phyloP scores from a whole-genome alignment of 2,113 vertebrate genomes.

The Spea bombifrons region DNA sequence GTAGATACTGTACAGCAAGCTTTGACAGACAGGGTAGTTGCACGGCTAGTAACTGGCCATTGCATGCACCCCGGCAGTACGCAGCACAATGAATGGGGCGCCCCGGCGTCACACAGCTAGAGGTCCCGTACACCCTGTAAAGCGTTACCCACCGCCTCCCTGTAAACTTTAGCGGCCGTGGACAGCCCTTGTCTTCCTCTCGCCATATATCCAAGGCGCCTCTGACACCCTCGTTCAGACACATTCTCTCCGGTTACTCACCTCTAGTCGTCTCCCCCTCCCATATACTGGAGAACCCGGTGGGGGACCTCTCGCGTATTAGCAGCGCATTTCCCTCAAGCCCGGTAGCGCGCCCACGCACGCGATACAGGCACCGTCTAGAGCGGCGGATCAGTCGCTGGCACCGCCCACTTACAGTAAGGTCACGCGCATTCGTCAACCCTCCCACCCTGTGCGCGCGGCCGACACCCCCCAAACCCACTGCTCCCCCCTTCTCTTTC shows the following conservation, averaged over 20 bases:
- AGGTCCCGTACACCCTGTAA: background rate
- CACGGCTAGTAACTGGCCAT: too few relatives aligned
- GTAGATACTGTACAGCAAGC: too few relatives aligned
- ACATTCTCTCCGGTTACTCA: background rate
- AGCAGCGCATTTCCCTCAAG: background rate
- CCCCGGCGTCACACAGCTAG: background rate
- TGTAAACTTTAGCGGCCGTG: background rate
- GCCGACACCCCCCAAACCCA: too few relatives aligned
- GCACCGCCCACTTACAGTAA: too few relatives aligned
- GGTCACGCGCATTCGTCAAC: too few relatives aligned
- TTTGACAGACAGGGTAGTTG: too few relatives aligned
- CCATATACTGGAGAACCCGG: background rate
- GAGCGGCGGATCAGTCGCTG: too few relatives aligned
- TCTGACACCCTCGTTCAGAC: background rate
- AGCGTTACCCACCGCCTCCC: background rate
- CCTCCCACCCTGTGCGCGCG: too few relatives aligned
- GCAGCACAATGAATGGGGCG: background rate
- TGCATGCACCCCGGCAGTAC: background rate
- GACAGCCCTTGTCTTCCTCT: background rate
- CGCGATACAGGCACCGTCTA: too few relatives aligned
- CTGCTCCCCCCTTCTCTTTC: too few relatives aligned
- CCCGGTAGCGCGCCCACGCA: constrained; percentile 22
- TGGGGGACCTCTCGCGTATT: background rate
- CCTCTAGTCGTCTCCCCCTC: constrained; percentile 3
- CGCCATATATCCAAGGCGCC: background rate